Percentiles rank a stretch among this genome's conserved stretches.
These are phyloP conservation scores for Athalia cordata DNA, from an alignment of 2,888 invertebrate species.

Conservation along the genomic window DNA sequence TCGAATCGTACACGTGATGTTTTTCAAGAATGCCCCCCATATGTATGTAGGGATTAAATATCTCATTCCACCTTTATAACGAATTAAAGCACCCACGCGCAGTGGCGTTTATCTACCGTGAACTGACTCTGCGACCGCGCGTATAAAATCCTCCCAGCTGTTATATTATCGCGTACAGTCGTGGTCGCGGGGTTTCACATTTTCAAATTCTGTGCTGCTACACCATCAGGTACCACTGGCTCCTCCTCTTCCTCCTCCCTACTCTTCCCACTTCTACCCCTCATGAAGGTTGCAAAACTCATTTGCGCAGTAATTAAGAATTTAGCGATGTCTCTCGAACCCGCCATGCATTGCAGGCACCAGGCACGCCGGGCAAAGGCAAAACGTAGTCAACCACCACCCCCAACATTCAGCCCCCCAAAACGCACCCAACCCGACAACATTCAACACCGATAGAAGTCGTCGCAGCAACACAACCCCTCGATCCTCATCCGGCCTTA, in stretches of 20 bases:
- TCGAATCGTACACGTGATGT: too few relatives aligned
- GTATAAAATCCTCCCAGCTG: constrained; percentile 10
- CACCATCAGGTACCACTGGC: too few relatives aligned
- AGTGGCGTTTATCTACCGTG: constrained; percentile 31
- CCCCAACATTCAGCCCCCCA: background rate
- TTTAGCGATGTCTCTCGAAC: constrained; percentile 42
- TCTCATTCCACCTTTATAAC: too few relatives aligned
- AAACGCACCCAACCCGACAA: background rate
- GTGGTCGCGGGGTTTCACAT: background rate
- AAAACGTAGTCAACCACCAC: constrained; percentile 18
- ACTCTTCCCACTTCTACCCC: background rate
- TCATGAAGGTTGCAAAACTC: constrained; percentile 41
- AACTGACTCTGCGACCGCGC: background rate
- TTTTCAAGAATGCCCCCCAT: too few relatives aligned
- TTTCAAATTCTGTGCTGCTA: constrained; percentile 13
- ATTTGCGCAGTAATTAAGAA: constrained; percentile 42
- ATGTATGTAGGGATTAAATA: too few relatives aligned
- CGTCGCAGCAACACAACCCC: too few relatives aligned
- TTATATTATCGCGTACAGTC: too few relatives aligned
- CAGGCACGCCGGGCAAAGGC: constrained; percentile 4
- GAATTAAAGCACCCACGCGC: too few relatives aligned
- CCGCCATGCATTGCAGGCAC: background rate
- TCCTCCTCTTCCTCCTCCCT: too few relatives aligned
- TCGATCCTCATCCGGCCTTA: constrained; percentile 22
- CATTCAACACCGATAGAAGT: too few relatives aligned